Evolutionary conservation across 2,888 invertebrate genomes (phyloP).

Genomic region (Aphidius colemani): DNA sequence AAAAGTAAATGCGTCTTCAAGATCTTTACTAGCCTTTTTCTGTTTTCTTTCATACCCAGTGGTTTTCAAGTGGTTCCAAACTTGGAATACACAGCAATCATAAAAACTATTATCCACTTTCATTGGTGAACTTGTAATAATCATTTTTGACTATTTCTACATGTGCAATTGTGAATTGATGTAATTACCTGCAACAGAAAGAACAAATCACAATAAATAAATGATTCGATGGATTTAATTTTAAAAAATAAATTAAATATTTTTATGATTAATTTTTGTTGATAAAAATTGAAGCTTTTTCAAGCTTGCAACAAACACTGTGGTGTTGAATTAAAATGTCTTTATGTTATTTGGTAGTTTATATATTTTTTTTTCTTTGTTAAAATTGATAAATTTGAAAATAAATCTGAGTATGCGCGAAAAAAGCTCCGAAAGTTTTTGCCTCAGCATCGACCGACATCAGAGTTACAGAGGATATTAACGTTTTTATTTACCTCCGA

Average conservation of each 20-base stretch:
- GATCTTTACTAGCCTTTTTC: slow-evolving; percentile 11
- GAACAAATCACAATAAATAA: slow-evolving; percentile 33
- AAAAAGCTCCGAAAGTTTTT: slow-evolving; percentile 34
- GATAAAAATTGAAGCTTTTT: slow-evolving; percentile 16
- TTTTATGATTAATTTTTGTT: not conserved
- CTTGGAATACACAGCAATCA: too few species aligned
- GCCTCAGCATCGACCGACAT: slow-evolving; percentile 21
- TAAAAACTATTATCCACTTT: too few species aligned
- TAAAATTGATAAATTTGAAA: slow-evolving; percentile 38
- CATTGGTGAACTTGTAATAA: too few species aligned
- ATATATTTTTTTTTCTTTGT: not conserved
- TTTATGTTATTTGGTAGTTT: slow-evolving; percentile 21
- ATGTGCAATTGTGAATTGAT: not conserved
- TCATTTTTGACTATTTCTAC: too few species aligned
- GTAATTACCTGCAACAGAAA: slow-evolving; percentile 48
- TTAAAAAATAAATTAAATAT: slow-evolving; percentile 33
- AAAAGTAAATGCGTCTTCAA: slow-evolving; percentile 16
- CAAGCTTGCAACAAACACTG: slow-evolving; percentile 14
- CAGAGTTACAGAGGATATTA: slow-evolving; percentile 29
- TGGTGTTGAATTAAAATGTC: slow-evolving; percentile 24
- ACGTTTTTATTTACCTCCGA: slow-evolving; percentile 29
- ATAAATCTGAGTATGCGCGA: slow-evolving; percentile 25
- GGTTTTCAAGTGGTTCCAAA: not conserved
- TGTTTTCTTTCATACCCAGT: not conserved
- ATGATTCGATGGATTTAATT: slow-evolving; percentile 22